phyloP scores from a whole-genome alignment of 2,113 vertebrate genomes.

The Alethe castanea region DNA sequence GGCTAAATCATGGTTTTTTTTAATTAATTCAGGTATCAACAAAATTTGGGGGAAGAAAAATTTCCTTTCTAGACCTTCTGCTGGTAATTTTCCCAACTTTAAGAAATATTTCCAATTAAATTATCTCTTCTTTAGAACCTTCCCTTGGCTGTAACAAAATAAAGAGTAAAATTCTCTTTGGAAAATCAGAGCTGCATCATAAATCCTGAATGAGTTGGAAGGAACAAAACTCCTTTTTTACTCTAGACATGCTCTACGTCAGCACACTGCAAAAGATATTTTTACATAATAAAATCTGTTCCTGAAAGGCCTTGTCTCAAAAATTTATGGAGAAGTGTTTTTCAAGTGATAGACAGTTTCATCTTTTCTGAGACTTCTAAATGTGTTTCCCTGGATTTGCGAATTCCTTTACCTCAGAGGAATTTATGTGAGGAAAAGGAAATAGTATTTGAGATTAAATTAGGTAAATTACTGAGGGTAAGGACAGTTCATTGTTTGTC shows the following conservation, averaged over 20 bases:
- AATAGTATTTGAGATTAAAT: not conserved
- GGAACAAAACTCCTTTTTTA: not conserved
- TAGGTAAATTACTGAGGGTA: not conserved
- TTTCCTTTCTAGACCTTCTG: not conserved
- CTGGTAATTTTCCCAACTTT: not conserved
- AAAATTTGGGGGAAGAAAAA: not conserved
- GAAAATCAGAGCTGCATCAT: not conserved
- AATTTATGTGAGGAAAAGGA: not conserved
- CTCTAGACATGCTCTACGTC: not conserved
- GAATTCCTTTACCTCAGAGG: not conserved
- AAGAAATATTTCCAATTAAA: not conserved
- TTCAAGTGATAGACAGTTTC: not conserved
- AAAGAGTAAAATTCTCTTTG: not conserved
- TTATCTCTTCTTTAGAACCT: not conserved
- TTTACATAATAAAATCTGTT: not conserved
- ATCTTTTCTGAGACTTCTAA: not conserved
- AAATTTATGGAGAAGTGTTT: not conserved
- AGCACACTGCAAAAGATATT: not conserved
- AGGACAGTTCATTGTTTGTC: not conserved
- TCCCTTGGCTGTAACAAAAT: not conserved
- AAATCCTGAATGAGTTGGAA: not conserved
- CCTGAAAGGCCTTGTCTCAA: not conserved
- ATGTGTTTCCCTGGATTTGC: not conserved
- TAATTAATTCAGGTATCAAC: not conserved
- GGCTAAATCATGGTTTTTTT: not conserved